Percentiles rank a stretch among this genome's conserved stretches.
phyloP scores from a whole-genome alignment of 2,797 vertebrate species.

The Threskiornis aethiopicus region DNA sequence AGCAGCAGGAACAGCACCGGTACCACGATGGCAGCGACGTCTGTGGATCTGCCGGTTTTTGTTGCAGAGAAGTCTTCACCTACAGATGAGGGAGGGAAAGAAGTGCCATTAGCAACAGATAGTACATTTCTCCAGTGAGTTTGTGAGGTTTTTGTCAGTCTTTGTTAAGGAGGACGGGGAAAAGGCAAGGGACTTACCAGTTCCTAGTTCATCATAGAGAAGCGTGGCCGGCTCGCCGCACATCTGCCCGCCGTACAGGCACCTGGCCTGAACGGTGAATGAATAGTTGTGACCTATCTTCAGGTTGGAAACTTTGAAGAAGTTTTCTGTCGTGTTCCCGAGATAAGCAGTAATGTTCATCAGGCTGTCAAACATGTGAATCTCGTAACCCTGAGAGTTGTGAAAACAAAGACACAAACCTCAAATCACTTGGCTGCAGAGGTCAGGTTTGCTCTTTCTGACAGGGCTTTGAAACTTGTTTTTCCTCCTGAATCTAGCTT shows the following conservation, averaged over 20 bases:
- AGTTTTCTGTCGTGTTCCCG: constrained; percentile 94
- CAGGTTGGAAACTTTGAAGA: constrained; percentile 90
- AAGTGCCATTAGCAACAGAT: rapidly evolving
- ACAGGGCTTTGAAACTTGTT: neutral
- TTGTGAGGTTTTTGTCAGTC: neutral
- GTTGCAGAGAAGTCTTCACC: constrained; percentile 65
- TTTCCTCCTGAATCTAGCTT: neutral
- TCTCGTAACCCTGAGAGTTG: constrained; percentile 87
- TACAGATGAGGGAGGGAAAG: constrained; percentile 16
- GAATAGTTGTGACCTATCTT: constrained; percentile 92
- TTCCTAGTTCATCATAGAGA: constrained; percentile 83
- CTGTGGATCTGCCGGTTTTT: constrained; percentile 60
- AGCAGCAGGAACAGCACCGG: constrained; percentile 92
- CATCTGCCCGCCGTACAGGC: constrained; percentile 87
- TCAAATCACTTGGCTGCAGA: neutral
- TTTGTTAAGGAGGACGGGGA: neutral
- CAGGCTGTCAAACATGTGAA: constrained; percentile 88
- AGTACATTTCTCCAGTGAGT: neutral
- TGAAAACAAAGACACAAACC: neutral
- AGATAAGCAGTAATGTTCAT: constrained; percentile 85
- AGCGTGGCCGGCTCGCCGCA: constrained; percentile 91
- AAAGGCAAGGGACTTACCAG: constrained; percentile 62
- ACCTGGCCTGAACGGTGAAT: constrained; percentile 90
- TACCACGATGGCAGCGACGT: constrained; percentile 90
- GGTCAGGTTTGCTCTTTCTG: neutral